Conservation (phyloP, 2,888 invertebrate species). For the Amphimallon solstitiale region DNA sequence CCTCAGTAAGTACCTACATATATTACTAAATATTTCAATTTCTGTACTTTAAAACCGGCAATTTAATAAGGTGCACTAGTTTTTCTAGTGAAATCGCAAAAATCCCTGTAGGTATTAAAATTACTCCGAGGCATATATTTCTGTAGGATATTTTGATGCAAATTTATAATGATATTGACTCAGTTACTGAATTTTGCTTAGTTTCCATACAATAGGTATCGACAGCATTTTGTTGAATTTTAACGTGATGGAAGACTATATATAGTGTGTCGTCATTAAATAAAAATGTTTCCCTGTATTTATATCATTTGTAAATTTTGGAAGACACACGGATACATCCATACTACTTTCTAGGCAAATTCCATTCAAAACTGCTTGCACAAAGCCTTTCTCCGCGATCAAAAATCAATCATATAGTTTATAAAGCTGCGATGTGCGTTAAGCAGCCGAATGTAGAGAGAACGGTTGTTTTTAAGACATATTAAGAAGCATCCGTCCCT, state of each 20-base stretch:
- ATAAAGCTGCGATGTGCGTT: conserved; percentile 40
- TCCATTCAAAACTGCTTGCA: neutral
- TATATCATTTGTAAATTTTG: neutral
- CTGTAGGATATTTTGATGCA: too few species aligned
- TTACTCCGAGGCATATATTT: too few species aligned
- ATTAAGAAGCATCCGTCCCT: conserved; percentile 45
- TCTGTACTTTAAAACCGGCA: too few species aligned
- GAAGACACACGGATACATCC: conserved; percentile 1
- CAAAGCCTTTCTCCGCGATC: neutral
- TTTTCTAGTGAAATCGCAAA: too few species aligned
- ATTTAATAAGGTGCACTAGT: too few species aligned
- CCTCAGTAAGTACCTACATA: too few species aligned
- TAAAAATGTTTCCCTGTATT: neutral
- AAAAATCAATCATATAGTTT: neutral
- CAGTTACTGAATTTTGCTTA: too few species aligned
- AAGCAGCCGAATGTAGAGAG: conserved; percentile 35
- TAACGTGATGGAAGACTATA: neutral
- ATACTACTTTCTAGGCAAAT: neutral
- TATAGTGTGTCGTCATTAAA: neutral
- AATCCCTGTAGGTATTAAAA: too few species aligned
- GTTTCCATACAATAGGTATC: too few species aligned
- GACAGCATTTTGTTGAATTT: too few species aligned
- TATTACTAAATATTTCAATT: too few species aligned
- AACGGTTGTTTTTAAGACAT: conserved; percentile 4
- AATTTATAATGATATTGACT: too few species aligned